Base-by-base conservation (phyloP, 2,113 vertebrate genomes). In the Saccopteryx bilineata region DNA sequence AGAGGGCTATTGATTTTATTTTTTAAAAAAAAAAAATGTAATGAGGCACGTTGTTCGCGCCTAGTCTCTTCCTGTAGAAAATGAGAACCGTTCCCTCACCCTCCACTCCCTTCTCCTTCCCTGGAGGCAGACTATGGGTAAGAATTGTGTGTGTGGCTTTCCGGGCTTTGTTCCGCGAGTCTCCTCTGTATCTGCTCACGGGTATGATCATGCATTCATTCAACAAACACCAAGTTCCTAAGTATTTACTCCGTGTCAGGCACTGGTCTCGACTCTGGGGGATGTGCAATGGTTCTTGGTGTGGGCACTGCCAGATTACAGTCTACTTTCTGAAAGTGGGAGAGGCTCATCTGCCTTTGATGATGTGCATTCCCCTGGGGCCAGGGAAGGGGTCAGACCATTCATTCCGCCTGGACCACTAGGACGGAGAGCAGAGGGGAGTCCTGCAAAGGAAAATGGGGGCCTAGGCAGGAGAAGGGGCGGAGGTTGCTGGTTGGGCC, bases 41-140 rank as follows among this genome's bases (percentile, higher is more conserved):
- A 19, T 5, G 46, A 6, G 26, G 12, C 66, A 21, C 24, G 76
- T 39, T 72, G 11, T 65, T 18, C 0, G 3, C 56, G 46, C 15
- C 13, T 18, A 15, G n/a, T 52, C 56, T 72, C 68, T 90, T 11
- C 21, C 23, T 33, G 65, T 14, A 13, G 90, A 84, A 65, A 39
- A n/a, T 17, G 4, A 39, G 31, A 39, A 9, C 39, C 1, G 0
- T n/a, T 18, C 13, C 90, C 50, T 26, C 5, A 0, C 23, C 46
- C 10, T 5, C 28, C 28, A 12, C 33, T 14, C 52, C 46, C 33
- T 19, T 52, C 33, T 63, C 56, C 46, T 58, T 56, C 39, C 31
- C 26, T 0, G 1, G 71, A 8, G 17, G 31, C 28, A 24, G 39
- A 39, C 39, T 39, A 39, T 39, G 39, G 39, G 39, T 39, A 39